These are phyloP conservation scores for Acanthopleura granulata DNA, from an alignment of 2,888 invertebrate species.

Conservation along the genomic window DNA sequence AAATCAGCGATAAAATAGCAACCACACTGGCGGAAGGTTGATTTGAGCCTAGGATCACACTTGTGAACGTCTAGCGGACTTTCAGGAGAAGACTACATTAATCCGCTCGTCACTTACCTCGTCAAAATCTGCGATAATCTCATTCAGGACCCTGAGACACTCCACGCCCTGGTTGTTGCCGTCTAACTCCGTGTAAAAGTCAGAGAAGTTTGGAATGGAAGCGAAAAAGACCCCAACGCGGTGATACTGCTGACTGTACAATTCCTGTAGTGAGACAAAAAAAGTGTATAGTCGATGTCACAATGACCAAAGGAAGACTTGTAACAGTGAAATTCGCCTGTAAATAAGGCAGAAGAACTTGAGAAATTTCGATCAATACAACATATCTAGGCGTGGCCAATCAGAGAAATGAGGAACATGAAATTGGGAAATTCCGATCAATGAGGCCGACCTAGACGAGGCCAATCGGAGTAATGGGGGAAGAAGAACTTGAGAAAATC, in stretches of 20 bases:
- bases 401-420: too few relatives aligned
- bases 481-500: too few relatives aligned
- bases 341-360: background rate
- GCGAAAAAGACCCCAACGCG: conserved; percentile 93
- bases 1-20: conserved; percentile 95
- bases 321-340: background rate
- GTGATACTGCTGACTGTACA: conserved; percentile 93
- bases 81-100: too few relatives aligned
- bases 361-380: too few relatives aligned
- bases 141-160: conserved; percentile 87
- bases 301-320: background rate
- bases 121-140: conserved; percentile 94
- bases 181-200: conserved; percentile 93
- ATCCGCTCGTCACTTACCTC: conserved; percentile 74
- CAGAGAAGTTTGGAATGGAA: conserved; percentile 93
- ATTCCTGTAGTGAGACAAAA: conserved; percentile 76
- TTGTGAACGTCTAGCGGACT: too few relatives aligned
- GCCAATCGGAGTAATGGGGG: too few relatives aligned
- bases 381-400: too few relatives aligned
- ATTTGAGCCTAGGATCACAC: too few relatives aligned
- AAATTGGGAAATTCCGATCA: too few relatives aligned
- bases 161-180: conserved; percentile 93
- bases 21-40: too few relatives aligned
- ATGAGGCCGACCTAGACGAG: too few relatives aligned
- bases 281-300: too few relatives aligned